Percentiles rank a stretch among this genome's conserved stretches.
Conservation (phyloP, 2,797 vertebrate species). For the Enteromius trimaculatus region DNA sequence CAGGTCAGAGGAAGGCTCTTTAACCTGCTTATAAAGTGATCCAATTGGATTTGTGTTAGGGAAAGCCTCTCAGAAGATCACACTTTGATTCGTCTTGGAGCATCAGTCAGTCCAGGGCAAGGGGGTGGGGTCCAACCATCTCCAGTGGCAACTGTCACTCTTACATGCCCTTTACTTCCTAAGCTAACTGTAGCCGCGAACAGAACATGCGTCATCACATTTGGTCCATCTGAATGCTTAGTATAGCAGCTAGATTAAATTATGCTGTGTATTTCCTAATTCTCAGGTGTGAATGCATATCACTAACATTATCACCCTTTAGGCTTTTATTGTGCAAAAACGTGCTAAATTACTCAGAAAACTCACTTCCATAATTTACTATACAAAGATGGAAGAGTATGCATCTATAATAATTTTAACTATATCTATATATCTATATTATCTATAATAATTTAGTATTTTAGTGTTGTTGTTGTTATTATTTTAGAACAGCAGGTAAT, state of each 20-base stretch:
- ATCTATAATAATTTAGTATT: not conserved
- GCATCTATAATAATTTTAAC: not conserved
- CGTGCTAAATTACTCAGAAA: not conserved
- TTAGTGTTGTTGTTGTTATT: not conserved
- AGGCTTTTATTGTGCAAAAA: not conserved
- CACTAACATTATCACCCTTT: not conserved
- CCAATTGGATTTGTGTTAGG: constrained; percentile 60
- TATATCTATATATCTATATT: too few relatives aligned
- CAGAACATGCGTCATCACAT: constrained; percentile 45
- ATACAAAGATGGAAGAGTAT: not conserved
- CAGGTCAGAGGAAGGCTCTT: constrained; percentile 49
- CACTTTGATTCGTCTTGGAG: constrained; percentile 50
- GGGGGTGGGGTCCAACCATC: constrained; percentile 17
- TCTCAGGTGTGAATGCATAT: constrained; percentile 4
- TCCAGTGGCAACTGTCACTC: constrained; percentile 35
- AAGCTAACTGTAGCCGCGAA: constrained; percentile 10
- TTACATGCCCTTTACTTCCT: constrained; percentile 28
- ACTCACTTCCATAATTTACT: not conserved
- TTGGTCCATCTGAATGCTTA: constrained; percentile 29
- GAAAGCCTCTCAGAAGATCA: constrained; percentile 66
- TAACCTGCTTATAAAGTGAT: constrained; percentile 58
- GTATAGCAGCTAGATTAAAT: constrained; percentile 47
- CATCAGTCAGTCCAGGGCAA: constrained; percentile 50
- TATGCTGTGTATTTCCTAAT: constrained; percentile 21
- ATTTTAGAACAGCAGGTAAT: not conserved